Conservation (phyloP, 2,888 invertebrate species). For the Lasiommata megera region DNA sequence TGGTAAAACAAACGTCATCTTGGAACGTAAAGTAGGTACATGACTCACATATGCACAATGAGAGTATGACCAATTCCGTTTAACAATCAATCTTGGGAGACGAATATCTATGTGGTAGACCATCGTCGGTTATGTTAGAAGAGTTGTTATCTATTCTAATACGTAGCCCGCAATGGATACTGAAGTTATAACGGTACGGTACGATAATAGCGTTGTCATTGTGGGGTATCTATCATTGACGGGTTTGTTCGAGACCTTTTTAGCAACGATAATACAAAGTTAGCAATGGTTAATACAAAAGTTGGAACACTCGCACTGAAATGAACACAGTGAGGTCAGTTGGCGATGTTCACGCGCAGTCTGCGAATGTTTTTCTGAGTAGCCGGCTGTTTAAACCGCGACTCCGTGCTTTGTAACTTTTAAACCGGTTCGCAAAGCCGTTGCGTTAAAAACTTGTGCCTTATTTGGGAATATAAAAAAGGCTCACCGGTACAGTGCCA, state of each 20-base stretch:
- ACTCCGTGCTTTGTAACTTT: slow-evolving; percentile 38
- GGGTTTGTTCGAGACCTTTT: slow-evolving; percentile 14
- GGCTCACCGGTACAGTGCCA: slow-evolving; percentile 12
- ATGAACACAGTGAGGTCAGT: slow-evolving; percentile 23
- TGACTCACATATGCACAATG: neutral
- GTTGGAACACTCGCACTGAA: slow-evolving; percentile 19
- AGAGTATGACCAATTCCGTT: slow-evolving; percentile 7
- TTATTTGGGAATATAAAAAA: slow-evolving; percentile 19
- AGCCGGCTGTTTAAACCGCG: slow-evolving; percentile 56
- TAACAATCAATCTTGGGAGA: neutral
- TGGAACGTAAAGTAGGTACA: neutral
- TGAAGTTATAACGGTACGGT: neutral
- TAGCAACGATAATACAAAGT: slow-evolving; percentile 14
- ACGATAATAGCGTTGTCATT: neutral
- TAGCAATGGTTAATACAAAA: slow-evolving; percentile 32
- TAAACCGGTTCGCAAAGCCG: slow-evolving; percentile 52
- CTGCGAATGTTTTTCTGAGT: slow-evolving; percentile 55
- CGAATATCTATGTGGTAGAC: neutral
- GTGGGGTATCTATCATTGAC: slow-evolving; percentile 32
- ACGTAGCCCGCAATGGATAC: slow-evolving; percentile 36
- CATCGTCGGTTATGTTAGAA: slow-evolving; percentile 32
- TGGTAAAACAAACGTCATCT: slow-evolving; percentile 14
- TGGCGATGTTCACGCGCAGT: slow-evolving; percentile 50
- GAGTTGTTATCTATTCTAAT: neutral
- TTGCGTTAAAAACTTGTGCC: slow-evolving; percentile 29